Percentiles rank a stretch among this genome's conserved stretches.
Conservation (phyloP, 2,888 invertebrate genomes). For the Lysandra bellargus region DNA sequence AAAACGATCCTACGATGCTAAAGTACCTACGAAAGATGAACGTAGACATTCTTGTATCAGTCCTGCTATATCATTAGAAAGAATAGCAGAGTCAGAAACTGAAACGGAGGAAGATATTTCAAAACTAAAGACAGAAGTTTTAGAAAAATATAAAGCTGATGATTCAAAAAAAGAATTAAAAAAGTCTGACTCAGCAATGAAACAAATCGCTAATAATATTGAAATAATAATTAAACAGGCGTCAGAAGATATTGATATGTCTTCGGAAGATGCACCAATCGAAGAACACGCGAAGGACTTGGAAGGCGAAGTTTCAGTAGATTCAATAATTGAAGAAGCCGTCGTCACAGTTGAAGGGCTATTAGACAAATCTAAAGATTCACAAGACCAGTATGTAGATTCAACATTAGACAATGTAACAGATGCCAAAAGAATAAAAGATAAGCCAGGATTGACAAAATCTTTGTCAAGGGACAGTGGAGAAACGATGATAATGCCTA, state of each 20-base stretch:
- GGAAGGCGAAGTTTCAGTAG: constrained; percentile 65
- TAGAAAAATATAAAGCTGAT: constrained; percentile 44
- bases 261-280: constrained; percentile 62
- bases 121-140: constrained; percentile 44
- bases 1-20: constrained; percentile 72
- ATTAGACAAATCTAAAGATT: constrained; percentile 56
- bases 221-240: constrained; percentile 77
- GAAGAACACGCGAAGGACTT: constrained; percentile 50
- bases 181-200: constrained; percentile 76
- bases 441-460: constrained; percentile 69
- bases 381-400: constrained; percentile 54
- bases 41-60: constrained; percentile 74
- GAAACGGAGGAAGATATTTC: constrained; percentile 68
- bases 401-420: constrained; percentile 55
- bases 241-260: constrained; percentile 70
- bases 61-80: constrained; percentile 72
- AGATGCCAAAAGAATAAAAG: constrained; percentile 60
- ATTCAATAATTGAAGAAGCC: constrained; percentile 74
- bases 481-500: constrained; percentile 72
- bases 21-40: constrained; percentile 71
- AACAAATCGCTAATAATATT: constrained; percentile 77
- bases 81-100: constrained; percentile 72
- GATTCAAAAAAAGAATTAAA: constrained; percentile 57
- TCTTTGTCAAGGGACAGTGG: constrained; percentile 75
- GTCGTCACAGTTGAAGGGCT: constrained; percentile 68